Conservation (phyloP, 2,888 invertebrate species). For the Scotopteryx bipunctaria region DNA sequence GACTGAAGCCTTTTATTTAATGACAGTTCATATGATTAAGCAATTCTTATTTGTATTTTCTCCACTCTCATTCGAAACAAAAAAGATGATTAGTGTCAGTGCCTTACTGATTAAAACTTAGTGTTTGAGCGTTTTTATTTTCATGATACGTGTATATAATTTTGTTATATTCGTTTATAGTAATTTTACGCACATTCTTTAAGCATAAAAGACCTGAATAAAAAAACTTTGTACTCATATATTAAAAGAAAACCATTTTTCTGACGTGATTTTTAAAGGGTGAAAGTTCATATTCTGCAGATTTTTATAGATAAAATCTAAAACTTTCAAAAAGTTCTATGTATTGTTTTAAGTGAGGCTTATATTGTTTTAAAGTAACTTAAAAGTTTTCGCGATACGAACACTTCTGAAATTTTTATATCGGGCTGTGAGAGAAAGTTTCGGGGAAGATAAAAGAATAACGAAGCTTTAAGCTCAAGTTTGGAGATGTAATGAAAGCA, state of each 20-base stretch:
- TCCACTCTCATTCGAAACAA: too few species aligned
- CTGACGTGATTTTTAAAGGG: constrained; percentile 1
- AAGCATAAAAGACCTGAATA: too few species aligned
- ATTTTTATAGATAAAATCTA: constrained; percentile 30
- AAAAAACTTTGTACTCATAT: background rate
- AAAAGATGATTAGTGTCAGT: too few species aligned
- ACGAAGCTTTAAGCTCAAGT: constrained; percentile 24
- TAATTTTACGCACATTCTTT: too few species aligned
- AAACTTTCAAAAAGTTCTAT: constrained; percentile 29
- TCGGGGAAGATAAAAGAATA: constrained; percentile 30
- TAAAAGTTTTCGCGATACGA: constrained; percentile 34
- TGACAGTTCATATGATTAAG: too few species aligned
- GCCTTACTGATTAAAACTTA: too few species aligned
- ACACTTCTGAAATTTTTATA: constrained; percentile 33
- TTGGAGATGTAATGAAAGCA: constrained; percentile 22
- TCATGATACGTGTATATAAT: too few species aligned
- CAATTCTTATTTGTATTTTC: too few species aligned
- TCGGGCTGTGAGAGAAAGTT: constrained; percentile 28
- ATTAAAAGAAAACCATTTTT: background rate
- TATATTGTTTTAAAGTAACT: constrained; percentile 40
- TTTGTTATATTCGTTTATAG: too few species aligned
- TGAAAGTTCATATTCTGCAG: constrained; percentile 15
- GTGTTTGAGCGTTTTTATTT: too few species aligned
- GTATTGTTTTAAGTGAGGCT: constrained; percentile 38
- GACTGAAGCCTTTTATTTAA: too few species aligned